Conservation (phyloP, 2,888 invertebrate species). For the Lagria hirta region DNA sequence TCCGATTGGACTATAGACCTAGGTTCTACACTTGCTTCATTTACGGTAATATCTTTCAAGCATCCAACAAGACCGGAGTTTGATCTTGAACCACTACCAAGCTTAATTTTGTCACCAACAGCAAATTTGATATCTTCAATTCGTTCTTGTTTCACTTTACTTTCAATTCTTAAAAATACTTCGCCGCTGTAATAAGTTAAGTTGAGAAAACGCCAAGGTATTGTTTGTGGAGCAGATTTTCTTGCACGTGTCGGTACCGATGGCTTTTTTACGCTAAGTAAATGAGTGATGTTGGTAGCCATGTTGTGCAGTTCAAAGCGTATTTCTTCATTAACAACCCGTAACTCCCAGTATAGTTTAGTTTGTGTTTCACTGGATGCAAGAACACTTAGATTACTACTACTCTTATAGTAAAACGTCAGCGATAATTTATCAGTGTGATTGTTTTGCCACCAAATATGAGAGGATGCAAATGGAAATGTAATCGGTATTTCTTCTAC, state of each 20-base stretch:
- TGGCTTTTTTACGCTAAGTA: slow-evolving; percentile 81
- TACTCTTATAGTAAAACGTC: slow-evolving; percentile 85
- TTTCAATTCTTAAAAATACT: slow-evolving; percentile 74
- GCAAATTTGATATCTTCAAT: slow-evolving; percentile 50
- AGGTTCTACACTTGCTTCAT: slow-evolving; percentile 78
- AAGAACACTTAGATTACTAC: slow-evolving; percentile 75
- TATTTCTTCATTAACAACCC: slow-evolving; percentile 81
- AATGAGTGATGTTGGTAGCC: slow-evolving; percentile 73
- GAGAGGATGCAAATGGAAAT: slow-evolving; percentile 86
- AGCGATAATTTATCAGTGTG: slow-evolving; percentile 72
- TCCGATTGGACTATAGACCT: slow-evolving; percentile 76
- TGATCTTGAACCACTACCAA: slow-evolving; percentile 77
- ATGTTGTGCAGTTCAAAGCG: slow-evolving; percentile 78
- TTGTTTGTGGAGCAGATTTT: no score
- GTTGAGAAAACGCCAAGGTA: slow-evolving; percentile 84
- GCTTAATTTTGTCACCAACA: slow-evolving; percentile 56
- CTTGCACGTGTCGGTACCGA: no score
- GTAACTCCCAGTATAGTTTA: slow-evolving; percentile 86
- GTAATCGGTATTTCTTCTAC: slow-evolving; percentile 88
- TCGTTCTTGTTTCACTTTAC: slow-evolving; percentile 67
- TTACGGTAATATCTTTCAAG: slow-evolving; percentile 85
- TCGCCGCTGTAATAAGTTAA: slow-evolving; percentile 74
- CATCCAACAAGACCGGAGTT: slow-evolving; percentile 86
- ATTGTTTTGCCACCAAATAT: slow-evolving; percentile 86
- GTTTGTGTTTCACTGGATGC: slow-evolving; percentile 80